Evolutionary conservation across 2,888 invertebrate genomes (phyloP).

Genomic region (Dromius quadrimaculatus): DNA sequence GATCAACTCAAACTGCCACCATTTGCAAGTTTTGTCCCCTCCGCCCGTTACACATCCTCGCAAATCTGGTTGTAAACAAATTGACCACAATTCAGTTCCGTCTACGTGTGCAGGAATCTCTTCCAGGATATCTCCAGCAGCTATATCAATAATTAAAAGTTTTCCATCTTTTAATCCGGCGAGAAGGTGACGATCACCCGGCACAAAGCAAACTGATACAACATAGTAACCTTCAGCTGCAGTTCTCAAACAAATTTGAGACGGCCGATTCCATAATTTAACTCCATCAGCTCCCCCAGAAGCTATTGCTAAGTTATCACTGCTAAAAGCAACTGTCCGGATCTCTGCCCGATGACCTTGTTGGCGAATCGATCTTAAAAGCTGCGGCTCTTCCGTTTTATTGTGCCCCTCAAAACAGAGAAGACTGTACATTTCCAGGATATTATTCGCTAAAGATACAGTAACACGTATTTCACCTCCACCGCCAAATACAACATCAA

Average conservation of each 20-base stretch:
- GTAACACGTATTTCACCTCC: conserved; percentile 79
- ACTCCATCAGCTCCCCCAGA: conserved; percentile 89
- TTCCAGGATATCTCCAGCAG: conserved; percentile 84
- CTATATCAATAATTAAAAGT: conserved; percentile 86
- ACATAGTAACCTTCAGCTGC: conserved; percentile 72
- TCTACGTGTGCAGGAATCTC: conserved; percentile 84
- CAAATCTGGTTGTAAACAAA: conserved; percentile 84
- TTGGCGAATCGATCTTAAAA: conserved; percentile 75
- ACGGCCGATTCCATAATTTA: conserved; percentile 93
- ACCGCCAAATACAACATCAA: conserved; percentile 77
- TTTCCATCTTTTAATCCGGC: conserved; percentile 88
- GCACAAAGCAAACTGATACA: conserved; percentile 82
- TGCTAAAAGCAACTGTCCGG: conserved; percentile 87
- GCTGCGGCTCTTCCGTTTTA: conserved; percentile 69
- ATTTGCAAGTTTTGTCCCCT: conserved; percentile 89
- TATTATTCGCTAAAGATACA: conserved; percentile 79
- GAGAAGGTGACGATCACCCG: conserved; percentile 90
- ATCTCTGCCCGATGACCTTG: conserved; percentile 94
- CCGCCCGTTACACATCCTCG: conserved; percentile 87
- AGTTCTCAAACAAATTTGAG: conserved; percentile 77
- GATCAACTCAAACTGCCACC: conserved; percentile 94
- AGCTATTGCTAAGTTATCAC: conserved; percentile 88
- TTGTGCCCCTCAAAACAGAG: conserved; percentile 66
- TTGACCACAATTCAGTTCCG: conserved; percentile 77
- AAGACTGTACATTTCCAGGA: conserved; percentile 77